Evolutionary conservation across 2,888 invertebrate genomes (phyloP).

Genomic region (Microchrysa polita): DNA sequence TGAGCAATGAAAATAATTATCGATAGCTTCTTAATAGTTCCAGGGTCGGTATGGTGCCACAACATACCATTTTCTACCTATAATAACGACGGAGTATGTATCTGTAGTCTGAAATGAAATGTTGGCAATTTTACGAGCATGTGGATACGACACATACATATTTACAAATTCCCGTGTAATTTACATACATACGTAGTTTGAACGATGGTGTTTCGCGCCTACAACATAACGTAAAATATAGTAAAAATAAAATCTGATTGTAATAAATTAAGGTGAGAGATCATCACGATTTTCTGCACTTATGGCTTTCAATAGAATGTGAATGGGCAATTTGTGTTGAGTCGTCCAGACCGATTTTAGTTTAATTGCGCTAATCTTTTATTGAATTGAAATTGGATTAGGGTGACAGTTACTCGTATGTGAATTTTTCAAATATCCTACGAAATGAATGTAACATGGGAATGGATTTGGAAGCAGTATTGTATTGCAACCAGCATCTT

Average conservation of each 20-base stretch:
- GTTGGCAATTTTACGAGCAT: neutral
- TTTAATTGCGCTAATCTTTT: too few species aligned
- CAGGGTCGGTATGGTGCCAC: neutral
- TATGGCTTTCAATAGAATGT: neutral
- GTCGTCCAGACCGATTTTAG: too few species aligned
- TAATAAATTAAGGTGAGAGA: slow-evolving; percentile 22
- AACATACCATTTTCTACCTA: too few species aligned
- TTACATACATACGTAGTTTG: too few species aligned
- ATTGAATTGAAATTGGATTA: too few species aligned
- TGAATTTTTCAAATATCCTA: too few species aligned
- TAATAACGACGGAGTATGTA: neutral
- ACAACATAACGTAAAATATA: neutral
- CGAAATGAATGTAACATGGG: too few species aligned
- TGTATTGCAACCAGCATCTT: too few species aligned
- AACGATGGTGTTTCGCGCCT: slow-evolving; percentile 5
- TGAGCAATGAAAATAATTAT: neutral
- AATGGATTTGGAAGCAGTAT: too few species aligned
- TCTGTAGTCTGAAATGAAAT: neutral
- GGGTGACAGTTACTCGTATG: too few species aligned
- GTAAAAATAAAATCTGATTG: slow-evolving; percentile 4
- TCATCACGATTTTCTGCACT: slow-evolving; percentile 22
- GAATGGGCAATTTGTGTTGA: too few species aligned
- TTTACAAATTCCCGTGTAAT: too few species aligned
- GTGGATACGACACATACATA: neutral
- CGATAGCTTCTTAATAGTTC: neutral